These are phyloP conservation scores for Sander lucioperca DNA, from an alignment of 2,113 vertebrate genomes.

Conservation along the genomic window DNA sequence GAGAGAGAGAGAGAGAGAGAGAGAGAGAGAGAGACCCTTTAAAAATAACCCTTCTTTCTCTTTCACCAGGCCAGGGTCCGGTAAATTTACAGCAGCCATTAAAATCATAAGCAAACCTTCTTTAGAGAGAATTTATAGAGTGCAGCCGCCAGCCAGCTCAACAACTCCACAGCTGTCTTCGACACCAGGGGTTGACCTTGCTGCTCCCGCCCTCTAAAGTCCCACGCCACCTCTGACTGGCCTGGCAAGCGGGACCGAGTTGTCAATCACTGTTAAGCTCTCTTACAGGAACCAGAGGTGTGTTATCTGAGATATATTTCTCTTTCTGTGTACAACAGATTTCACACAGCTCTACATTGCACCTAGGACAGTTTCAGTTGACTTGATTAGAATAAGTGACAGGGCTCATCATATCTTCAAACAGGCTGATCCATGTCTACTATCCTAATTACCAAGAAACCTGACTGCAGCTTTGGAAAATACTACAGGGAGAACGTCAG, in stretches of 20 bases:
- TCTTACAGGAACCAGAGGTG: constrained; percentile 61
- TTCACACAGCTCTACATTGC: constrained; percentile 45
- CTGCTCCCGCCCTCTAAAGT: constrained; percentile 41
- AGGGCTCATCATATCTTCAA: constrained; percentile 43
- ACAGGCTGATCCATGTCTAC: constrained; percentile 39
- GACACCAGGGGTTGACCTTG: constrained; percentile 73
- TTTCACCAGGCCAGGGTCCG: constrained; percentile 56
- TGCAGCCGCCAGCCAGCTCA: constrained; percentile 70
- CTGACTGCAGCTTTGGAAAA: constrained; percentile 61
- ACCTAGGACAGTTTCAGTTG: constrained; percentile 5
- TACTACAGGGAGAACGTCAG: constrained; percentile 57
- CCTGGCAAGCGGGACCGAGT: constrained; percentile 27
- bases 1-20: constrained; percentile 28
- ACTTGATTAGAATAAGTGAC: constrained; percentile 58
- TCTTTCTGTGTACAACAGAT: not conserved
- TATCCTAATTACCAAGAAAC: constrained; percentile 69
- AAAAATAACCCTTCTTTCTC: constrained; percentile 71
- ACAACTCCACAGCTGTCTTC: constrained; percentile 76
- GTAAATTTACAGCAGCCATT: constrained; percentile 83
- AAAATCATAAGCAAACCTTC: constrained; percentile 85
- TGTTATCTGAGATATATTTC: not conserved
- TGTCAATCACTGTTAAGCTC: constrained; percentile 73
- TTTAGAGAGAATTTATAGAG: constrained; percentile 84
- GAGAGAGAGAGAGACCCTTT: constrained; percentile 48
- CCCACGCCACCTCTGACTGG: constrained; percentile 70